These are phyloP conservation scores for Acrocera orbiculus DNA, from an alignment of 2,888 invertebrate species.

Conservation along the genomic window DNA sequence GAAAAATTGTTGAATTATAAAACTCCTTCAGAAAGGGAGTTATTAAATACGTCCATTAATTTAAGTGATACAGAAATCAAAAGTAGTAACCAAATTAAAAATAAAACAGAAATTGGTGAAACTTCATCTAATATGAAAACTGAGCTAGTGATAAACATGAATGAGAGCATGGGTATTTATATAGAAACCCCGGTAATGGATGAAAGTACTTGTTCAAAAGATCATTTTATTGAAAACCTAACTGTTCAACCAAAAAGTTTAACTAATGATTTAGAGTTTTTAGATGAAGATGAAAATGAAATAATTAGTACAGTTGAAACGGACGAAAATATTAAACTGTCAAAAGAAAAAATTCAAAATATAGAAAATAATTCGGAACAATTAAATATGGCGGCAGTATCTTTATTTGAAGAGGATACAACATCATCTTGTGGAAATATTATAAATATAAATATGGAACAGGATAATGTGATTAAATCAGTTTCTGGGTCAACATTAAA, in stretches of 20 bases:
- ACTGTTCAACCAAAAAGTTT: slow-evolving; percentile 27
- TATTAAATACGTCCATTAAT: no score
- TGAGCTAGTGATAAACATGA: no score
- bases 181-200: slow-evolving; percentile 29
- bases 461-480: neutral
- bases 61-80: slow-evolving; percentile 4
- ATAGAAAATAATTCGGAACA: no score
- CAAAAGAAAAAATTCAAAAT: slow-evolving; percentile 1
- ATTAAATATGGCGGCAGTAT: no score
- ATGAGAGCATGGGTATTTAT: slow-evolving; percentile 18
- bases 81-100: neutral
- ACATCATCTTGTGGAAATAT: slow-evolving; percentile 5
- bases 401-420: slow-evolving; percentile 7
- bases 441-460: neutral
- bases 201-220: slow-evolving; percentile 18
- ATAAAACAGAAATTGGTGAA: slow-evolving; percentile 1
- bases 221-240: slow-evolving; percentile 13
- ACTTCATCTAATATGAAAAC: no score
- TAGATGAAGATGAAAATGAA: slow-evolving; percentile 16
- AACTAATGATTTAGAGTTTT: slow-evolving; percentile 27
- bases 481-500: neutral
- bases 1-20: no score
- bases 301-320: slow-evolving; percentile 3
- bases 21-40: no score
- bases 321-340: neutral